Evolutionary conservation across 2,797 vertebrate genomes (phyloP).

Genomic region (Sphaeramia orbicularis): DNA sequence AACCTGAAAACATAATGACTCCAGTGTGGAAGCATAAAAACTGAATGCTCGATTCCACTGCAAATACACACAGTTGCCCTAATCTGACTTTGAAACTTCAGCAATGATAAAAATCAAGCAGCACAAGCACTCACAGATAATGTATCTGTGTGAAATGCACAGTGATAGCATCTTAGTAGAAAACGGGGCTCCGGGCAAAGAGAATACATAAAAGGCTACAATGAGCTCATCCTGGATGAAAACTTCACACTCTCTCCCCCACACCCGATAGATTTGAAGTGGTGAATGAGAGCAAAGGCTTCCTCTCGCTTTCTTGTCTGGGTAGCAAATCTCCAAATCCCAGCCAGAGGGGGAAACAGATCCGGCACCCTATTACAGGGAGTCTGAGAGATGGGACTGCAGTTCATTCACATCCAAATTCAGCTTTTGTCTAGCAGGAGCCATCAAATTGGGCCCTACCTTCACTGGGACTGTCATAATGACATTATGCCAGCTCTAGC

Average conservation of each 20-base stretch:
- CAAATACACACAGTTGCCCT: constrained; percentile 51
- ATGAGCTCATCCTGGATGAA: constrained; percentile 73
- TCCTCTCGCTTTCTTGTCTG: constrained; percentile 64
- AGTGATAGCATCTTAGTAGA: constrained; percentile 75
- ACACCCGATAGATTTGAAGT: constrained; percentile 48
- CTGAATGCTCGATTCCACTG: constrained; percentile 22
- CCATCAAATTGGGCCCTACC: constrained; percentile 49
- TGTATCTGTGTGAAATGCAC: constrained; percentile 59
- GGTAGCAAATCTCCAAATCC: constrained; percentile 76
- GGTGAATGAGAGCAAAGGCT: constrained; percentile 65
- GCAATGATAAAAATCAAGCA: constrained; percentile 68
- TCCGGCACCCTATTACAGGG: constrained; percentile 62
- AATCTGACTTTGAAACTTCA: constrained; percentile 69
- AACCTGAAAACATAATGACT: no score
- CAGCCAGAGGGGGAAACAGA: constrained; percentile 68
- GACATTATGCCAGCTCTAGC: constrained; percentile 50
- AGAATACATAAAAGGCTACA: constrained; percentile 72
- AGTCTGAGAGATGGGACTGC: constrained; percentile 58
- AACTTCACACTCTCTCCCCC: constrained; percentile 31
- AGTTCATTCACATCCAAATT: constrained; percentile 64
- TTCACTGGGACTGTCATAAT: constrained; percentile 47
- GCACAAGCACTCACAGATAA: constrained; percentile 63
- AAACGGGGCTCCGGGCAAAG: constrained; percentile 66
- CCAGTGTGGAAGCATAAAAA: constrained; percentile 9
- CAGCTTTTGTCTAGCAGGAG: constrained; percentile 58